A percentile compares a stretch with the other conserved stretches of the same genome.
Conservation (phyloP, 2,888 invertebrate species). For the Galeruca laticollis region DNA sequence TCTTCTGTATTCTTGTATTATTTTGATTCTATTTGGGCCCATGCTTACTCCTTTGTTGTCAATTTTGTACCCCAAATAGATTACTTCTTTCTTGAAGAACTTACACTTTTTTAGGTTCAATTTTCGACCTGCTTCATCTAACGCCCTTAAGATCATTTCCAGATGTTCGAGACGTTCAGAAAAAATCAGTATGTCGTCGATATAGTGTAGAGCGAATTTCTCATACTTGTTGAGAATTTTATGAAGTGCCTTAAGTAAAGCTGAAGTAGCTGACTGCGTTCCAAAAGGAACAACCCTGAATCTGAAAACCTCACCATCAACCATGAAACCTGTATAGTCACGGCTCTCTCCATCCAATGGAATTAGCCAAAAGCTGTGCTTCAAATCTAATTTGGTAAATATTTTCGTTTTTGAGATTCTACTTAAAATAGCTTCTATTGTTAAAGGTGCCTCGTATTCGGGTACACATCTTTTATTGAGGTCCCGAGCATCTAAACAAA, state of each 20-base stretch:
- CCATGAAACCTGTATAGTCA: too few relatives aligned
- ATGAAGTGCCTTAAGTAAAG: conserved; percentile 27
- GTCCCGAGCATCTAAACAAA: conserved; percentile 9
- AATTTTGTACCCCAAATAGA: too few relatives aligned
- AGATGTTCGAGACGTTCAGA: conserved; percentile 23
- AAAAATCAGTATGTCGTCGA: conserved; percentile 32
- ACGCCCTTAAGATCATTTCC: conserved; percentile 39
- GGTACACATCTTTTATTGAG: conserved; percentile 10
- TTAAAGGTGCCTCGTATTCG: conserved; percentile 12
- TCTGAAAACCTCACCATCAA: too few relatives aligned
- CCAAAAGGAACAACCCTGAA: too few relatives aligned
- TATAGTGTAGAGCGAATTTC: conserved; percentile 15
- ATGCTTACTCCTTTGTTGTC: too few relatives aligned
- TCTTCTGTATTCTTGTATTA: conserved; percentile 46
- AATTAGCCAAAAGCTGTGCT: too few relatives aligned
- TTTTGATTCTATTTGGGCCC: too few relatives aligned
- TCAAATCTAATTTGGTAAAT: too few relatives aligned
- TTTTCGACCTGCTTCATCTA: conserved; percentile 51
- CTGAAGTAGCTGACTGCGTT: conserved; percentile 47
- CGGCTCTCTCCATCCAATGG: too few relatives aligned
- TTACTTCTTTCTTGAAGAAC: too few relatives aligned
- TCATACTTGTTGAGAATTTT: conserved; percentile 17
- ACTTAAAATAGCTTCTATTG: background rate
- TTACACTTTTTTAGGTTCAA: conserved; percentile 55
- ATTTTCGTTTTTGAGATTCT: too few relatives aligned